A percentile compares a stretch with the other conserved stretches of the same genome.
Conservation (phyloP, 1,140 invertebrate species). For the Paracyclopina nana region DNA sequence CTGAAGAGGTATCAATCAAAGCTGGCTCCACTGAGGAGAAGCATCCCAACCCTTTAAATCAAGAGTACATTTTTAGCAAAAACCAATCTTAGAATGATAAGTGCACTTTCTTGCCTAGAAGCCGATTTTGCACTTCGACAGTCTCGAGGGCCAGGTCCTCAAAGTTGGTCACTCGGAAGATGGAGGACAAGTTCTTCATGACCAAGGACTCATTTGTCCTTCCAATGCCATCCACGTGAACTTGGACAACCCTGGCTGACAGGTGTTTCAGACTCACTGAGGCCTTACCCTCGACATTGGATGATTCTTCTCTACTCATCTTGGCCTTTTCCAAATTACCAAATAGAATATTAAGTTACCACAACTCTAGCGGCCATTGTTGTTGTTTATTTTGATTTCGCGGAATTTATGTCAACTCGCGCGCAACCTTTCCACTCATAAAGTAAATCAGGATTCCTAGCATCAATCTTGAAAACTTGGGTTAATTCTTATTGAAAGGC, state of each 20-base stretch:
- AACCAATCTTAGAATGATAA: neutral
- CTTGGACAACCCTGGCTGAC: conserved; percentile 49
- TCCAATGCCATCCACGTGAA: conserved; percentile 54
- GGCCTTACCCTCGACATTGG: neutral
- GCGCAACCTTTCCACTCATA: neutral
- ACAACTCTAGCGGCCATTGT: too few species aligned
- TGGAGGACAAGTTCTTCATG: conserved; percentile 41
- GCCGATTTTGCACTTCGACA: conserved; percentile 37
- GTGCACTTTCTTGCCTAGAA: conserved; percentile 30
- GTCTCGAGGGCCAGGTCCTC: conserved; percentile 31
- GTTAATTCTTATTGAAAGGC: too few species aligned
- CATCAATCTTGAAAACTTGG: neutral
- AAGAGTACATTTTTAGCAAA: neutral
- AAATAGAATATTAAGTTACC: too few species aligned
- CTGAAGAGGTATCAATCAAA: conserved; percentile 57
- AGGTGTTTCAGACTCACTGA: conserved; percentile 11
- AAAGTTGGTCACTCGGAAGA: conserved; percentile 43
- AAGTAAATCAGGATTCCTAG: neutral
- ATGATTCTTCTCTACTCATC: too few species aligned
- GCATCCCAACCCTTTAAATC: conserved; percentile 41
- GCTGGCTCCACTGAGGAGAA: conserved; percentile 60
- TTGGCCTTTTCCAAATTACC: too few species aligned
- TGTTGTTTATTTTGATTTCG: too few species aligned
- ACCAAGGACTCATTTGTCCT: conserved; percentile 65
- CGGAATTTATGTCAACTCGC: too few species aligned